These are phyloP conservation scores for Trichonephila inaurata DNA, from an alignment of 1,140 invertebrate species.

Conservation along the genomic window DNA sequence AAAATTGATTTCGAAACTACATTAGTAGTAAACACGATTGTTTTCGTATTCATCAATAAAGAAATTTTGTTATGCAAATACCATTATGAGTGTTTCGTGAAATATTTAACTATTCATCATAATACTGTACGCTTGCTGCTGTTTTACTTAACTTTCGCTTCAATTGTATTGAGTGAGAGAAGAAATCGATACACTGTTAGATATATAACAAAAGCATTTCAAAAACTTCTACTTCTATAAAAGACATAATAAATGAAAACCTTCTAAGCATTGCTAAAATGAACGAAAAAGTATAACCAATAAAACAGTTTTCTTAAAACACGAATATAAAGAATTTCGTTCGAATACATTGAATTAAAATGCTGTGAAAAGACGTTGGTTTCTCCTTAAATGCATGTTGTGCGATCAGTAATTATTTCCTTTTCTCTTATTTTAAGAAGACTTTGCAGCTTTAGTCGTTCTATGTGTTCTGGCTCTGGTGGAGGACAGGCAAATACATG, in stretches of 20 bases:
- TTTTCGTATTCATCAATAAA: too few relatives aligned
- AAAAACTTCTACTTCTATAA: not conserved
- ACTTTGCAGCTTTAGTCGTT: conserved; percentile 54
- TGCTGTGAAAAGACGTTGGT: not conserved
- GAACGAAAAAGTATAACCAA: not conserved
- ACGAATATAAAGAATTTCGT: not conserved
- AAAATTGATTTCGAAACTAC: too few relatives aligned
- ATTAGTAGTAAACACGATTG: too few relatives aligned
- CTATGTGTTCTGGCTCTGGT: conserved; percentile 63
- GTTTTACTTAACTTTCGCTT: not conserved
- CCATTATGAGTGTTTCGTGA: not conserved
- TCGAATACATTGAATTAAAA: not conserved
- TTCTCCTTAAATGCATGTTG: conserved; percentile 72
- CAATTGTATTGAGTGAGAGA: not conserved
- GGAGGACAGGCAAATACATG: conserved; percentile 83
- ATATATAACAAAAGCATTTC: not conserved
- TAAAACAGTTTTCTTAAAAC: not conserved
- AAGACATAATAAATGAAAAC: not conserved
- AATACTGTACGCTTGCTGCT: not conserved
- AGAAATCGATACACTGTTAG: too few relatives aligned
- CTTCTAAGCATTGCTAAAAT: not conserved
- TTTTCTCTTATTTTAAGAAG: conserved; percentile 71
- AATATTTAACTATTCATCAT: not conserved
- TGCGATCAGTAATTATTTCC: conserved; percentile 69
- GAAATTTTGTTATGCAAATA: too few relatives aligned